These are phyloP conservation scores for Pterocles orientalis DNA, from an alignment of 2,113 vertebrate genomes.

Conservation along the genomic window DNA sequence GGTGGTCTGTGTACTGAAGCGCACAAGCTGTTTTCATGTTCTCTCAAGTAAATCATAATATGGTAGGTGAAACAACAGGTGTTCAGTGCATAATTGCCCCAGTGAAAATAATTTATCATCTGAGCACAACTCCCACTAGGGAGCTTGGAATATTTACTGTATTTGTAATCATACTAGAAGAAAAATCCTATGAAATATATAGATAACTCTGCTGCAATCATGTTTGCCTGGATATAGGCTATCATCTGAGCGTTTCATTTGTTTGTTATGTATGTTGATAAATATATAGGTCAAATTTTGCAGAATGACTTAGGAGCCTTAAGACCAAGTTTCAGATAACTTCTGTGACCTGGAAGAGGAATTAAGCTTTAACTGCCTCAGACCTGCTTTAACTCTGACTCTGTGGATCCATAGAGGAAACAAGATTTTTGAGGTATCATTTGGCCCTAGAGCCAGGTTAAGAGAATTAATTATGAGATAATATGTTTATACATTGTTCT, in stretches of 20 bases:
- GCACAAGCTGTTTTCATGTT: constrained; percentile 27
- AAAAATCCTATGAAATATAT: background rate
- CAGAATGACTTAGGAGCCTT: background rate
- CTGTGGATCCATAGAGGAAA: background rate
- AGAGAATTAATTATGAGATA: background rate
- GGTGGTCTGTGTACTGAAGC: background rate
- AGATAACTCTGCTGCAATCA: background rate
- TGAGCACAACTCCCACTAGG: background rate
- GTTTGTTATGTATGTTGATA: background rate
- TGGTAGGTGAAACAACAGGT: constrained; percentile 28
- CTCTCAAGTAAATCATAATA: constrained; percentile 29
- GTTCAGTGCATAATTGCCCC: constrained; percentile 12
- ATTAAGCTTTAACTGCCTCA: background rate
- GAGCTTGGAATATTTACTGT: background rate
- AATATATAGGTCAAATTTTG: background rate
- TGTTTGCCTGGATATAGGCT: background rate
- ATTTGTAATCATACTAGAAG: fast-evolving
- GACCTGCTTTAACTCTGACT: background rate
- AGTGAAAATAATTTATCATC: constrained; percentile 29
- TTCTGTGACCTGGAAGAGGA: background rate
- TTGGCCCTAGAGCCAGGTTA: background rate
- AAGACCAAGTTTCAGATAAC: background rate
- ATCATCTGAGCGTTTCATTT: background rate
- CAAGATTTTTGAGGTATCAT: background rate
- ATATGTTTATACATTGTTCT: background rate